Evolutionary conservation across 1,140 invertebrate genomes (phyloP).

Genomic region (Microplitis demolitor): DNA sequence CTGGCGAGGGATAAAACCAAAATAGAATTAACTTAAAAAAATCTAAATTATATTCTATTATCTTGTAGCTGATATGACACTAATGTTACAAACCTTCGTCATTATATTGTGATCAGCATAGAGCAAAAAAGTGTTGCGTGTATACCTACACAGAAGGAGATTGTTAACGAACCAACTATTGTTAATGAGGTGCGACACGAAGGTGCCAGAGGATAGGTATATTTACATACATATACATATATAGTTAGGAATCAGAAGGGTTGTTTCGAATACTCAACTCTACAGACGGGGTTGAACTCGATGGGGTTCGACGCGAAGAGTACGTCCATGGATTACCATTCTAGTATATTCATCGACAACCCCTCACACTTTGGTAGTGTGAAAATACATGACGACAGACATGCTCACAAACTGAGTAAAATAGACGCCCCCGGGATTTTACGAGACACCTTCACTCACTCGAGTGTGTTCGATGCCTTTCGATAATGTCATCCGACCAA

Average conservation of each 20-base stretch:
- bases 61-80: not conserved
- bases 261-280: slow-evolving; percentile 46
- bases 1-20: no score
- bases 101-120: not conserved
- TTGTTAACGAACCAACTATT: slow-evolving; percentile 41
- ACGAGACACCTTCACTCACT: not conserved
- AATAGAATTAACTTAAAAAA: no score
- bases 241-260: slow-evolving; percentile 28
- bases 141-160: not conserved
- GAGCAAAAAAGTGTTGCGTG: not conserved
- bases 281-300: slow-evolving; percentile 33
- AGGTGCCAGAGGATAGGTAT: slow-evolving; percentile 31
- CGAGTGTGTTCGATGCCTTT: slow-evolving; percentile 10
- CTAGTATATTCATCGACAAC: slow-evolving; percentile 23
- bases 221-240: not conserved
- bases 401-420: slow-evolving; percentile 12
- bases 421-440: not conserved
- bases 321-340: slow-evolving; percentile 37
- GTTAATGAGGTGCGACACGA: slow-evolving; percentile 47
- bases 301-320: slow-evolving; percentile 36
- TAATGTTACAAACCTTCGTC: not conserved
- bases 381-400: slow-evolving; percentile 27
- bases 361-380: slow-evolving; percentile 7
- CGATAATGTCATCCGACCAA: slow-evolving; percentile 17
- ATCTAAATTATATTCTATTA: no score